Conservation (phyloP, 2,113 vertebrate species). For the Siphamia tubifer region DNA sequence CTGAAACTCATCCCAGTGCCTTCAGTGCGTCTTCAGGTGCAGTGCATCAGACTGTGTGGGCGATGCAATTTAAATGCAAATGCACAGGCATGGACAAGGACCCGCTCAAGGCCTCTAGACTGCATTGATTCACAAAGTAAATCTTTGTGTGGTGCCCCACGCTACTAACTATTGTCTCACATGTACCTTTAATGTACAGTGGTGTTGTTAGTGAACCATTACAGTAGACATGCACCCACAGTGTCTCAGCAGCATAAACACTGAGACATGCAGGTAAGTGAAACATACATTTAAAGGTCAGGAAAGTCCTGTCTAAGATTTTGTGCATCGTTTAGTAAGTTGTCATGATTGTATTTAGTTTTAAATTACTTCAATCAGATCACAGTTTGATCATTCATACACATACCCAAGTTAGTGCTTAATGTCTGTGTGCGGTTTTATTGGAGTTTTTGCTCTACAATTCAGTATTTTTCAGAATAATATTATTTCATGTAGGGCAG, state of each 20-base stretch:
- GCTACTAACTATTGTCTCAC: background rate
- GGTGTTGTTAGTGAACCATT: background rate
- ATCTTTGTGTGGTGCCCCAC: conserved; percentile 25
- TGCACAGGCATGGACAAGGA: conserved; percentile 54
- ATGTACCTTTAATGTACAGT: conserved; percentile 13
- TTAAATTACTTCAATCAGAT: background rate
- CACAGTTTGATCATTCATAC: no score
- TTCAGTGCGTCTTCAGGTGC: conserved; percentile 44
- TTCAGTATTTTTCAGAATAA: no score
- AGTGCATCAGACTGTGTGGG: conserved; percentile 42
- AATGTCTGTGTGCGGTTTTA: no score
- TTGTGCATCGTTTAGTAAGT: background rate
- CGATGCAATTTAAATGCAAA: conserved; percentile 80
- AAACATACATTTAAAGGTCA: background rate
- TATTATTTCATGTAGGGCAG: no score
- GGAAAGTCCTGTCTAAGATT: background rate
- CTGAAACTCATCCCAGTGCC: conserved; percentile 9
- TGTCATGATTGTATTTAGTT: background rate
- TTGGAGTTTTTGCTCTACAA: no score
- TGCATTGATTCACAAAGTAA: conserved; percentile 49
- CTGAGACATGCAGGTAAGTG: background rate
- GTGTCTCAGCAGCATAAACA: conserved; percentile 20
- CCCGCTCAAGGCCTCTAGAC: conserved; percentile 42
- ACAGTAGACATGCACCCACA: background rate
- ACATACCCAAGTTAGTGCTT: no score